A percentile compares a stretch with the other conserved stretches of the same genome.
These are phyloP conservation scores for Montipora efflorescens DNA, from an alignment of 64 coral and sea anemone genomes.

Conservation along the genomic window DNA sequence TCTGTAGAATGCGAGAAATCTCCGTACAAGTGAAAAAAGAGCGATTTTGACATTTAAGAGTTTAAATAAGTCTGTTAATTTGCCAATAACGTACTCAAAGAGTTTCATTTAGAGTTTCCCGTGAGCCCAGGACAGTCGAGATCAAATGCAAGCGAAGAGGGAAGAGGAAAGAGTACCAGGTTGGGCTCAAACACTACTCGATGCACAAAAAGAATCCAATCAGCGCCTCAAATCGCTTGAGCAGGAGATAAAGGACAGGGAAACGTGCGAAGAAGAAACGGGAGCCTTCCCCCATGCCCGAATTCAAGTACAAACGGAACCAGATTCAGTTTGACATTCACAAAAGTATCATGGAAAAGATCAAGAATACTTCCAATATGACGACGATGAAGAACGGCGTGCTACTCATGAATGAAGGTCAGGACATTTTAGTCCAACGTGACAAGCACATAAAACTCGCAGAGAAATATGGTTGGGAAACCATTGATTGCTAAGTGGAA, in stretches of 20 bases:
- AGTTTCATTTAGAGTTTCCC: no score
- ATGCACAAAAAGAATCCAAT: background rate
- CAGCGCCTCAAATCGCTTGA: background rate
- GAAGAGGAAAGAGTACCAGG: background rate
- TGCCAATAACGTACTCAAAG: no score
- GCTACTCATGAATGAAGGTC: background rate
- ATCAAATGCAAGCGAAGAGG: background rate
- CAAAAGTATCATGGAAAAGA: background rate
- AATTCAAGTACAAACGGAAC: background rate
- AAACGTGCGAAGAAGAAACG: background rate
- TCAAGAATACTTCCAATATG: background rate
- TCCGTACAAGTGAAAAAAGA: no score
- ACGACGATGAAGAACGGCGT: background rate
- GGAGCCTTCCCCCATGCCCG: background rate
- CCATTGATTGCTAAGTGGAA: background rate
- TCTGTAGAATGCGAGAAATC: no score
- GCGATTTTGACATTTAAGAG: no score
- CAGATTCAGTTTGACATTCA: background rate
- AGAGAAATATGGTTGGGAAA: background rate
- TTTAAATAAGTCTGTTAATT: no score
- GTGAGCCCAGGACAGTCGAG: background rate
- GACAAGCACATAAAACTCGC: background rate
- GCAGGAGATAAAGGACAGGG: background rate
- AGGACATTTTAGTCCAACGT: background rate
- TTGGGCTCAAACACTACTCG: background rate